Evolutionary conservation across 2,888 invertebrate species (phyloP), one percentile per base, ranked within the genome.

Genomic region (Clunio marinus): DNA sequence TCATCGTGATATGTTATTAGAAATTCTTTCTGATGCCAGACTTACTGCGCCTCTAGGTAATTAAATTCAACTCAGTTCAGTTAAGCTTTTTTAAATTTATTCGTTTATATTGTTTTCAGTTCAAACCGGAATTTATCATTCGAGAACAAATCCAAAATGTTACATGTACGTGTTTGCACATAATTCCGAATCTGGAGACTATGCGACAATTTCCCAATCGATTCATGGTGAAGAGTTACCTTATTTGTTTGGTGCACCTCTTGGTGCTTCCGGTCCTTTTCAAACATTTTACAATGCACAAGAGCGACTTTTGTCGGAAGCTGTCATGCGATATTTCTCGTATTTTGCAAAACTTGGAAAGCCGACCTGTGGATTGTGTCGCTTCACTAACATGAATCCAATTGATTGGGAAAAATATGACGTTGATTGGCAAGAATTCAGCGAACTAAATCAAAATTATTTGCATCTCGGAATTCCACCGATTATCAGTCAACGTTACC

Each of bases 161-260:
- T 93, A 89, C 77, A 91, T 94, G 82, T 94, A 93, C 75, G 90
- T 93, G 25, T 93, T 93, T 74, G 86, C 88, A 3, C 93, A 96
- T 76, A 89, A 89, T 72, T 91, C 90, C 69, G 83, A 86, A 71
- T 86, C 88, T 73, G 89, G 88, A 70, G 88, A 90, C 71, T 88
- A 88, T 77, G 86, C 89, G 57, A 83, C 83, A 73, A 92, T 88
- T 67, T 86, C 84, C 76, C 88, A 85, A 81, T 90, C 84, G 73
- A 87, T 91, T 20, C 86, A 88, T 73, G 94, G 94, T 0, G 93
- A 94, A 76, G 94, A 95, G 76, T 76, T 95, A 74, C 88, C 93
- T 1, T 95, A 93, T 75, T 83, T 93, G 62, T 87, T 95, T 72
- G 95, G 95, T 20, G 87, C 89, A 17, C 95, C 95, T 5, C 79